Evolutionary conservation across 2,888 invertebrate genomes (phyloP).

Genomic region (Drosophila greeni): DNA sequence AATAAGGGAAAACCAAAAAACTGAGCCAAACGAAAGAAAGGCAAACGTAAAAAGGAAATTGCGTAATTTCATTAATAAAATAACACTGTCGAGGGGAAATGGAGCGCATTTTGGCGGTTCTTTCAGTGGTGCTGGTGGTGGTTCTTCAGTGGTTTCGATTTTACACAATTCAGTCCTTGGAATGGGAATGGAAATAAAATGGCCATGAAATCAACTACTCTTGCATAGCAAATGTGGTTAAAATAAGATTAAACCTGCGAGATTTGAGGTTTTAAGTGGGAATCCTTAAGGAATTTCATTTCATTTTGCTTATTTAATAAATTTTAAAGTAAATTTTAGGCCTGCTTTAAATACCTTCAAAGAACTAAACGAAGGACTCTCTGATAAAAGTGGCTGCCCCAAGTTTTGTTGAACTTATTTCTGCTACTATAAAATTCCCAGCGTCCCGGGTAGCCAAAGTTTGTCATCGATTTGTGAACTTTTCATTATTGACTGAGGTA

Average conservation of each 20-base stretch:
- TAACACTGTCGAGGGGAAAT: conserved; percentile 42
- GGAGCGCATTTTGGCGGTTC: conserved; percentile 35
- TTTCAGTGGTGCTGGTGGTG: conserved; percentile 9
- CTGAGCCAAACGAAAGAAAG: conserved; percentile 7
- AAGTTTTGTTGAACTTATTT: conserved; percentile 15
- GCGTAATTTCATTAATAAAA: conserved; percentile 67
- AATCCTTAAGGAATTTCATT: neutral
- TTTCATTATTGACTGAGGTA: conserved; percentile 33
- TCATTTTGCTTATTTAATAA: neutral
- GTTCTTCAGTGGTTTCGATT: conserved; percentile 33
- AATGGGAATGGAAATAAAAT: neutral
- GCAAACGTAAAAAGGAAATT: conserved; percentile 51
- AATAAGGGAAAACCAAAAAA: conserved; percentile 33
- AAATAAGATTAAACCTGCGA: neutral
- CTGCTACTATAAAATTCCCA: conserved; percentile 1
- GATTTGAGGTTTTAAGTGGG: neutral
- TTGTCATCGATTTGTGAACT: conserved; percentile 36
- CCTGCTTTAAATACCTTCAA: neutral
- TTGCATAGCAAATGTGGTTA: conserved; percentile 25
- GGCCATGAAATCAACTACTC: conserved; percentile 19
- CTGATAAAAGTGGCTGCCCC: neutral
- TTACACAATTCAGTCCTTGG: conserved; percentile 27
- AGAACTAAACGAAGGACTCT: neutral
- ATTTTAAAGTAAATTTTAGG: neutral
- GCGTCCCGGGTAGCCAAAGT: neutral